Percentiles rank a stretch among this genome's conserved stretches.
phyloP scores from a whole-genome alignment of 2,797 vertebrate genomes.

The Hippocampus kuda region DNA sequence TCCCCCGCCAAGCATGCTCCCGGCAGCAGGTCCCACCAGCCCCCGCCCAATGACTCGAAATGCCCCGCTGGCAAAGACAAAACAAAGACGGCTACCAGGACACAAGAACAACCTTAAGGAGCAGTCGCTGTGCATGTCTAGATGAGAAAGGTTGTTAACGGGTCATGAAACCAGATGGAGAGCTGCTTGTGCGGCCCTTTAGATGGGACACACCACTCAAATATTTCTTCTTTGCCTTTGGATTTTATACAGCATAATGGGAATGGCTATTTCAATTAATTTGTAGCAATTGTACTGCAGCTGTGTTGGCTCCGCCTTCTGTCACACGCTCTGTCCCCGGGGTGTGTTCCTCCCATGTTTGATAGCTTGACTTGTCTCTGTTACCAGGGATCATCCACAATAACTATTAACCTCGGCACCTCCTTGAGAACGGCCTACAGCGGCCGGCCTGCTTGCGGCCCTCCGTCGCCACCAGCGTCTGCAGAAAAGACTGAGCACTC shows the following conservation, averaged over 20 bases:
- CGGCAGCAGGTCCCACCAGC: conserved; percentile 77
- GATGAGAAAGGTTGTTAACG: conserved; percentile 32
- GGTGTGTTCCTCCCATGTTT: conserved; percentile 50
- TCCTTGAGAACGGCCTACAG: conserved; percentile 20
- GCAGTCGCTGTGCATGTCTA: conserved; percentile 56
- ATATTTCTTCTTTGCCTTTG: conserved; percentile 65
- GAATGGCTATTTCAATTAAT: conserved; percentile 66
- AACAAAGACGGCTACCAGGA: conserved; percentile 84
- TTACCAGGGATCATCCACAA: conserved; percentile 97
- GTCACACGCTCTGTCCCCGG: conserved; percentile 30
- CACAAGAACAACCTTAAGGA: conserved; percentile 83
- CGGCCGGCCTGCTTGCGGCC: conserved; percentile 13
- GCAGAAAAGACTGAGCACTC: conserved; percentile 31
- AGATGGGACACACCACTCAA: conserved; percentile 26
- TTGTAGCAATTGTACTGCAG: conserved; percentile 67
- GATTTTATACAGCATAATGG: conserved; percentile 70
- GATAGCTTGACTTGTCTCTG: conserved; percentile 81
- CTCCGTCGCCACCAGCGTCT: conserved; percentile 20
- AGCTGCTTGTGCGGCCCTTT: conserved; percentile 42
- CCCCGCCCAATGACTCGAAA: conserved; percentile 87
- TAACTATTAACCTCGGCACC: conserved; percentile 72
- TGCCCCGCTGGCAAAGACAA: conserved; percentile 82
- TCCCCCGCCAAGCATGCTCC: conserved; percentile 85
- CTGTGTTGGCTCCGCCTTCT: conserved; percentile 37
- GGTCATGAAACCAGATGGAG: conserved; percentile 31